These are phyloP conservation scores for Cheilosia grossa DNA, from an alignment of 2,888 invertebrate genomes.

Conservation along the genomic window DNA sequence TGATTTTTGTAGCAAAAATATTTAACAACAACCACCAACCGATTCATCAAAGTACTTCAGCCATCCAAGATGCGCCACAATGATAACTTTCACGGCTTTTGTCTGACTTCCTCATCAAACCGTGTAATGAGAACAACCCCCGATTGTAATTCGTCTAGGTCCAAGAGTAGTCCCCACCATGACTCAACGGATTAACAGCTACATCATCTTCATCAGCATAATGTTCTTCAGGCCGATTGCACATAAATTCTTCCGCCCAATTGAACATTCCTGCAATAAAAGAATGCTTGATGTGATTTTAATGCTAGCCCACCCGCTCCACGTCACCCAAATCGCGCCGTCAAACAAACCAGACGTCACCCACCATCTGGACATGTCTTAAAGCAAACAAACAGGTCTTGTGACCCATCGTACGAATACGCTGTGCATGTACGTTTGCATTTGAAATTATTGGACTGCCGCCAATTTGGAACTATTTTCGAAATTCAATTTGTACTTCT, in stretches of 20 bases:
- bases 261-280: constrained; percentile 51
- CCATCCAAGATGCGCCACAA: neutral
- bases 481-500: constrained; percentile 34
- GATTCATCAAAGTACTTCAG: neutral
- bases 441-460: constrained; percentile 49
- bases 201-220: neutral
- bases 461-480: constrained; percentile 72
- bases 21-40: neutral
- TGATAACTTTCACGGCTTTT: constrained; percentile 9
- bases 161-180: neutral
- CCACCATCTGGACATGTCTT: constrained; percentile 46
- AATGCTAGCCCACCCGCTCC: neutral
- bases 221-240: neutral
- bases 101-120: constrained; percentile 6
- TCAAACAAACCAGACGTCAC: constrained; percentile 21
- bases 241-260: constrained; percentile 39
- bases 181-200: neutral
- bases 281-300: constrained; percentile 37
- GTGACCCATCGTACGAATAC: constrained; percentile 56
- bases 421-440: constrained; percentile 21
- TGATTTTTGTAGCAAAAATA: too few relatives aligned
- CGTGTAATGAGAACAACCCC: constrained; percentile 20
- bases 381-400: constrained; percentile 42
- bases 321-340: neutral
- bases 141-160: too few relatives aligned